Conservation (phyloP, 2,797 vertebrate species). For the Onychomys leucogaster region DNA sequence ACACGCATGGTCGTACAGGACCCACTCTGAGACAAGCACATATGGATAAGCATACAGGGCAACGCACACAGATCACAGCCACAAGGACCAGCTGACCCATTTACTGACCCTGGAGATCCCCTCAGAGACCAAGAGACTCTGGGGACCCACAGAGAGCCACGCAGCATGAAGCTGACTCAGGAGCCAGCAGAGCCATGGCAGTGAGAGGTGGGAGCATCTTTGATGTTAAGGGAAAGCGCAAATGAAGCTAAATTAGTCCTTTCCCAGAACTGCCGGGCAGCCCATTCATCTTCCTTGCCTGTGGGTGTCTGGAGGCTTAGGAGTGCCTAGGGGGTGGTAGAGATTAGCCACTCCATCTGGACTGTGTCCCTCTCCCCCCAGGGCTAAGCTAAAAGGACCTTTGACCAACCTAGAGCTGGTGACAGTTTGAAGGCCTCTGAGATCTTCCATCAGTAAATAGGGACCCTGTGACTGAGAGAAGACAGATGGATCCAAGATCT, state of each 20-base stretch:
- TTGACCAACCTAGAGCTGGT: not conserved
- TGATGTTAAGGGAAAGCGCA: not conserved
- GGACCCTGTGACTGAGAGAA: not conserved
- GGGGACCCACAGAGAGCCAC: not conserved
- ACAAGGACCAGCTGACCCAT: rapidly evolving
- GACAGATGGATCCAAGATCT: not conserved
- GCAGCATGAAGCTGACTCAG: not conserved
- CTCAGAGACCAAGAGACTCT: not conserved
- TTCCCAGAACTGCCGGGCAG: not conserved
- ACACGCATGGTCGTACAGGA: not conserved
- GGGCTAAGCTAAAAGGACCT: not conserved
- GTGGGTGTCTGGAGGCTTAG: not conserved
- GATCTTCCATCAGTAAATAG: not conserved
- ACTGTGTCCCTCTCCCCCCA: not conserved
- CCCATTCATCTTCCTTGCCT: slow-evolving; percentile 13
- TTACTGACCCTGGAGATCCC: not conserved
- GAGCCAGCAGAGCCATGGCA: not conserved
- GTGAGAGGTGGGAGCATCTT: not conserved
- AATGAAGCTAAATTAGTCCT: slow-evolving; percentile 48
- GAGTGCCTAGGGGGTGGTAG: not conserved
- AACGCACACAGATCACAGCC: not conserved
- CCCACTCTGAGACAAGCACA: not conserved
- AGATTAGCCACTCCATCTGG: slow-evolving; percentile 1
- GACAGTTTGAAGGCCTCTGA: not conserved
- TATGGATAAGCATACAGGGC: not conserved